phyloP scores from a whole-genome alignment of 2,888 invertebrate species.

The Tolmerus cingulatus region DNA sequence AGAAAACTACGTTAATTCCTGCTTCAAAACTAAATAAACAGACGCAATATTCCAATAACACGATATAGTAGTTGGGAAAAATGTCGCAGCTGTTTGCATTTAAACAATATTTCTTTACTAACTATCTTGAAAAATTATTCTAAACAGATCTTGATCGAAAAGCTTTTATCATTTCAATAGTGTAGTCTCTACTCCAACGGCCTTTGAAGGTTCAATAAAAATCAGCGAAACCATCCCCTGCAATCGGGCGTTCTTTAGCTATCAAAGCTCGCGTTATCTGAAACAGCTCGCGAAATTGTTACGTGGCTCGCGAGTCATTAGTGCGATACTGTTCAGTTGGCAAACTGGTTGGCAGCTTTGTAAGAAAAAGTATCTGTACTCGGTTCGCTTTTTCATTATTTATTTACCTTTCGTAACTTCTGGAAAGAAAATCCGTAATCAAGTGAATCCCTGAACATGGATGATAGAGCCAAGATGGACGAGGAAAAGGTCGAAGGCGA shows the following conservation, averaged over 20 bases:
- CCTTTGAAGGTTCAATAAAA: neutral
- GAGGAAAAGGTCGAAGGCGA: neutral
- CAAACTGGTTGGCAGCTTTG: neutral
- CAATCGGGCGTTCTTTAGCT: neutral
- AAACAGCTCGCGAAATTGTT: neutral
- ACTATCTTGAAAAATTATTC: neutral
- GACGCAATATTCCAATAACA: neutral
- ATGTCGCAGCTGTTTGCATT: neutral
- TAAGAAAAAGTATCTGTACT: neutral
- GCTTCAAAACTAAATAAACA: neutral
- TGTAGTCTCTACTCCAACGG: neutral
- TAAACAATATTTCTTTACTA: neutral
- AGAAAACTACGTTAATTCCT: neutral
- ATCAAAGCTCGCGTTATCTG: neutral
- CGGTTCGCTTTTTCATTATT: neutral
- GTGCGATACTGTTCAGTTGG: neutral
- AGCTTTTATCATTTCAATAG: neutral
- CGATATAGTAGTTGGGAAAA: neutral
- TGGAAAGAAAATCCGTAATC: neutral
- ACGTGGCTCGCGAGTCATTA: neutral
- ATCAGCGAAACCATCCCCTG: neutral
- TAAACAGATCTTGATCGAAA: neutral
- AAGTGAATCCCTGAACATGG: neutral
- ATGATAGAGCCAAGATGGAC: neutral
- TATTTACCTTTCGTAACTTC: neutral